Evolutionary conservation across 2,797 vertebrate species (phyloP).

Genomic region (Sternotherus odoratus): DNA sequence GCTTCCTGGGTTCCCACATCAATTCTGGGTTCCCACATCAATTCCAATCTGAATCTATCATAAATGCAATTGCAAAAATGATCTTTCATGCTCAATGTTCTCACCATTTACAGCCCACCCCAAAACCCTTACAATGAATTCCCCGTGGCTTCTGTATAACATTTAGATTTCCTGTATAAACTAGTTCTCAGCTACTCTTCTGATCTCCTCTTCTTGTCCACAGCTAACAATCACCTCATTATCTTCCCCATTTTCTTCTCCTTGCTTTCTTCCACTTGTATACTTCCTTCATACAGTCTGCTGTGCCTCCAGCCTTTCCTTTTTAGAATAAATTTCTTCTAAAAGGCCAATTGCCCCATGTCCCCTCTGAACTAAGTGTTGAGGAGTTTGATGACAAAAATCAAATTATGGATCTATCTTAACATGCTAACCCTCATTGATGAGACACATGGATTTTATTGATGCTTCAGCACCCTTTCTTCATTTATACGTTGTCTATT

Average conservation of each 20-base stretch:
- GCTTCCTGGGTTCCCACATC: background rate
- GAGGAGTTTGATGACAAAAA: background rate
- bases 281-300: background rate
- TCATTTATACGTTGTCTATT: background rate
- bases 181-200: background rate
- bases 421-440: background rate
- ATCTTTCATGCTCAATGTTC: background rate
- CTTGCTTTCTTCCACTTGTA: background rate
- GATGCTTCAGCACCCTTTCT: background rate
- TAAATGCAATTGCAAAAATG: background rate
- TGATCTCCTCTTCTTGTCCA: background rate
- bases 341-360: background rate
- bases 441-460: background rate
- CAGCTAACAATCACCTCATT: background rate
- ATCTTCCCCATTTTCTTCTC: background rate
- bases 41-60: background rate
- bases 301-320: background rate
- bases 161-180: background rate
- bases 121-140: background rate
- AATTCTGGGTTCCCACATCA: background rate
- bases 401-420: conserved; percentile 7
- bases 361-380: background rate
- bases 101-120: background rate
- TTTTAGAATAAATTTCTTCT: background rate
- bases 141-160: background rate